Base-by-base conservation (phyloP, 2,113 vertebrate species). In the Salvelinus sp. region DNA sequence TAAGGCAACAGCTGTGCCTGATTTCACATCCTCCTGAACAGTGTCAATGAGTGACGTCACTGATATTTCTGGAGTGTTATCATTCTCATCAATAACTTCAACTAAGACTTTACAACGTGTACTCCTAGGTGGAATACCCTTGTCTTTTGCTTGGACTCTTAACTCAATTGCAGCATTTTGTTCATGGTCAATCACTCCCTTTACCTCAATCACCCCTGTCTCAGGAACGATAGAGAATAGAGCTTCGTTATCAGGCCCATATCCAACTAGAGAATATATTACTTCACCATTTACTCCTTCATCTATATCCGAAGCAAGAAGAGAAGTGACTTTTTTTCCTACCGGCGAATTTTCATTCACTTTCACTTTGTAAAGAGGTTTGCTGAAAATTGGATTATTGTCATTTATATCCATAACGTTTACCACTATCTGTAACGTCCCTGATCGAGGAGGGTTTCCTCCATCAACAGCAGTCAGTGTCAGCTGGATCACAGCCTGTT, bases 211-310 rank as follows among this genome's bases (percentile, higher is more conserved):
- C 74, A 93, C 89, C 6, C 94, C 95, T 47, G 68, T 64, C 38
- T 44, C 38, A 10, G 38, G 38, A 44, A 9, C 38, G 38, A 44
- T 44, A 44, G 38, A 44, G 38, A 44, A 44, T 44, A 44, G 38
- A 2, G 58, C 27, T 3, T 78, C 72, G 3, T 79, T 81, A 27
- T 79, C 66, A 2, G 74, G 33, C 3, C 70, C 81, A 18, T 83
- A 76, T 25, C 60, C 74, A 5, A 66, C 75, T n/a, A 86, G 75
- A 4, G 65, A 13, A 48, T 87, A 87, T 0, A 10, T 78, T 69
- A 94, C 72, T 70, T 93, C 91, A 68, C 92, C 91, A 9, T 93
- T 95, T 62, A 86, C 76, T 69, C 93, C 94, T 78, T 95, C 92
- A 70, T 94, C 94, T 18, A 85, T 85, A 87, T 95, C 92, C 0